Conservation (phyloP, 1,140 invertebrate genomes). For the Halictus rubicundus region DNA sequence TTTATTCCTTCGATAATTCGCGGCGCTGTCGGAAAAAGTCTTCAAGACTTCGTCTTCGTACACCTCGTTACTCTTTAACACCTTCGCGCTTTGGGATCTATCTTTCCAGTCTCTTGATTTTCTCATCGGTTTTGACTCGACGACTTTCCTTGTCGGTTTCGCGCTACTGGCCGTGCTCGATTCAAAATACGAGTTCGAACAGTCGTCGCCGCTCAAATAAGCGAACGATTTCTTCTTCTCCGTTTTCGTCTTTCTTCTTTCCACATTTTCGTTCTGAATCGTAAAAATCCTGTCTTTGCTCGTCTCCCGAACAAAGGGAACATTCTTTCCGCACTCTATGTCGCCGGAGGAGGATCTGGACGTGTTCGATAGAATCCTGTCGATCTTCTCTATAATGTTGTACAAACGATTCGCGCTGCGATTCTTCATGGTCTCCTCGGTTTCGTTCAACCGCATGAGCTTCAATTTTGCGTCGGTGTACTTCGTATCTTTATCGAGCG, state of each 20-base stretch:
- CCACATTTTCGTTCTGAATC: constrained; percentile 6
- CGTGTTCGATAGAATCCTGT: constrained; percentile 73
- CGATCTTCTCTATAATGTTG: constrained; percentile 77
- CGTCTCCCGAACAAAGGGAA: constrained; percentile 8
- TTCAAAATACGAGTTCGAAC: constrained; percentile 5
- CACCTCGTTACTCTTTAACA: not conserved
- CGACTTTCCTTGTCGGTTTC: not conserved
- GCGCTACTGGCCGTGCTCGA: constrained; percentile 1
- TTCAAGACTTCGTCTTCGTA: constrained; percentile 46
- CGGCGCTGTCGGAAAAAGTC: constrained; percentile 58
- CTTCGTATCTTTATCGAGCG: constrained; percentile 25
- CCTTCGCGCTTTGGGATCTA: constrained; percentile 55
- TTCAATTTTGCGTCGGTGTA: constrained; percentile 53
- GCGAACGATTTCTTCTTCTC: constrained; percentile 20
- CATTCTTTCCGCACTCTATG: constrained; percentile 58
- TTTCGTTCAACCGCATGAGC: constrained; percentile 63
- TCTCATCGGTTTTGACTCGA: not conserved
- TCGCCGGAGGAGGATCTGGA: constrained; percentile 69
- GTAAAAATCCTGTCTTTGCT: constrained; percentile 30
- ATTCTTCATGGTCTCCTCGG: constrained; percentile 64
- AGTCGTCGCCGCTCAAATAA: not conserved
- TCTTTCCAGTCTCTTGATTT: constrained; percentile 1
- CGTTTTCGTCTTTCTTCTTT: not conserved
- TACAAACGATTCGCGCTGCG: constrained; percentile 70
- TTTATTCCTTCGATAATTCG: constrained; percentile 32